A percentile compares a stretch with the other conserved stretches of the same genome.
These are phyloP conservation scores for Margarornis squamiger DNA, from an alignment of 2,797 vertebrate genomes.

Conservation along the genomic window DNA sequence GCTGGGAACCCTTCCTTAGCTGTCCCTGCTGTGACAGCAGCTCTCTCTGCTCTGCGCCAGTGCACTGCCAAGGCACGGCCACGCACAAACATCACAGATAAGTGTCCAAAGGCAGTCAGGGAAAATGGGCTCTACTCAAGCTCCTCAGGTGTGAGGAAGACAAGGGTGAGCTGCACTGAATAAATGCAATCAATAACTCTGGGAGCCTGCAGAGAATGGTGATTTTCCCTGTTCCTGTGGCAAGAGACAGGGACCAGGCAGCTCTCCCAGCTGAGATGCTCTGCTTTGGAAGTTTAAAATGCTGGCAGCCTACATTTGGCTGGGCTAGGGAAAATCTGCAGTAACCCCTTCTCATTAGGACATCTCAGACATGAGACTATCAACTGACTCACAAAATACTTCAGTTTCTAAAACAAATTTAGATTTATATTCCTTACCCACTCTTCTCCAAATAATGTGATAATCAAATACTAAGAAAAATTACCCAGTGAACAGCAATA, in stretches of 20 bases:
- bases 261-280: background rate
- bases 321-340: background rate
- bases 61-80: background rate
- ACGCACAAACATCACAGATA: background rate
- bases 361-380: background rate
- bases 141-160: background rate
- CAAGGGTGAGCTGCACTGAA: background rate
- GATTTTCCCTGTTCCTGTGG: background rate
- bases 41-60: background rate
- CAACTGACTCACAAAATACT: background rate
- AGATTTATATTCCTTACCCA: background rate
- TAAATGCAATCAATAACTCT: background rate
- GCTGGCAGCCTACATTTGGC: background rate
- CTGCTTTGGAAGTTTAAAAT: background rate
- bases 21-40: background rate
- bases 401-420: background rate
- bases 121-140: background rate
- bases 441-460: background rate
- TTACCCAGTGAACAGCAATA: background rate
- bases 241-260: background rate
- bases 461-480: background rate
- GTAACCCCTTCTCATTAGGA: background rate
- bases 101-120: background rate
- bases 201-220: background rate
- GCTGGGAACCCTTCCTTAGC: background rate